These are phyloP conservation scores for Semibalanus balanoides DNA, from an alignment of 1,140 invertebrate genomes.

Conservation along the genomic window DNA sequence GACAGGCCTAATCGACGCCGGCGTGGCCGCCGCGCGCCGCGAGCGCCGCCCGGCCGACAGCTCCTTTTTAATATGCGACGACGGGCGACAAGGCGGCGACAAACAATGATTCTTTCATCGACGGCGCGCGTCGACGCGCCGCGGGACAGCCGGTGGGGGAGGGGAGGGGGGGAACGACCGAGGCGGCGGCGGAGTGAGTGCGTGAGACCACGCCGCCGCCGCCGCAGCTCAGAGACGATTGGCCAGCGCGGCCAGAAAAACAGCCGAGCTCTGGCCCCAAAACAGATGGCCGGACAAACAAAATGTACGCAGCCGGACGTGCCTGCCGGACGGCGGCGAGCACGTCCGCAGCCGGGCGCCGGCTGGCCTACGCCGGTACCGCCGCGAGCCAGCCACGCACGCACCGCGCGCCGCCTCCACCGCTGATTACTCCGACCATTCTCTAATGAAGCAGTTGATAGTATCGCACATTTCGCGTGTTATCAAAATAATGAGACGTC, in stretches of 20 bases:
- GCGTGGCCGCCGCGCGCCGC: too few relatives aligned
- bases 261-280: background rate
- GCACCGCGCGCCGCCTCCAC: background rate
- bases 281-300: background rate
- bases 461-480: background rate
- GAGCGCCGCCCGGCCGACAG: background rate
- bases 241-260: background rate
- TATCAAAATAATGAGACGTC: background rate
- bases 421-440: background rate
- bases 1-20: background rate
- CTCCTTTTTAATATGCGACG: background rate
- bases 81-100: background rate
- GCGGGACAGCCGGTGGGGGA: too few relatives aligned
- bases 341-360: background rate
- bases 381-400: background rate
- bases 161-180: too few relatives aligned
- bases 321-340: too few relatives aligned
- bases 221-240: background rate
- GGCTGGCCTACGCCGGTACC: background rate
- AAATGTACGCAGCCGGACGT: background rate
- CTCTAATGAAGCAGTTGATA: conserved; percentile 1
- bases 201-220: background rate
- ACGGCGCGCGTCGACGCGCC: too few relatives aligned
- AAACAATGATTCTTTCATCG: background rate
- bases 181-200: too few relatives aligned